Evolutionary conservation across 2,797 vertebrate species (phyloP).

Genomic region (Petrocephalus schoutedeni): DNA sequence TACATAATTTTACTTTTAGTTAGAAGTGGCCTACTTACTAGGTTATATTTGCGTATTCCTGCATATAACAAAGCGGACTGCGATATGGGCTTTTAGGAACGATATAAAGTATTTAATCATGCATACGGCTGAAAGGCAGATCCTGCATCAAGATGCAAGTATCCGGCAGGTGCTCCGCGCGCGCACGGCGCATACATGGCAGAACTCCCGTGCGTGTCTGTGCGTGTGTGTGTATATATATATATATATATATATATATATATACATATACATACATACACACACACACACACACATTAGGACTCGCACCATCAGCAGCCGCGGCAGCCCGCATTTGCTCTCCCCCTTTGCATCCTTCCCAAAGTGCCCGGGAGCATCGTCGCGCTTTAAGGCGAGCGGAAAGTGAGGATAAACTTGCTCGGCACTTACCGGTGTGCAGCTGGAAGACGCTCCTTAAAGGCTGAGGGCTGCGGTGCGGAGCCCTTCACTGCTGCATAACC

Average conservation of each 20-base stretch:
- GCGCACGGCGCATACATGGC: not conserved
- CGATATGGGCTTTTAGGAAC: not conserved
- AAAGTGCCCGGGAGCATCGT: not conserved
- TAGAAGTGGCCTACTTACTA: not conserved
- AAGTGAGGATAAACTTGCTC: not conserved
- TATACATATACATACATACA: no score
- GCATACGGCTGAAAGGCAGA: not conserved
- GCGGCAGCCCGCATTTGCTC: not conserved
- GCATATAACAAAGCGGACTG: not conserved
- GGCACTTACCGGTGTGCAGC: not conserved
- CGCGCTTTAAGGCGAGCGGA: not conserved
- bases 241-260: no score
- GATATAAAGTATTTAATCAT: not conserved
- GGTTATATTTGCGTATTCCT: not conserved
- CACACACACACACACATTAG: not conserved
- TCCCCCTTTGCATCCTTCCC: no score
- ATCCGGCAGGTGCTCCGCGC: not conserved
- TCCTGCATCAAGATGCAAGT: not conserved
- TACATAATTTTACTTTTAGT: not conserved
- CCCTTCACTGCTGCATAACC: slow-evolving; percentile 46
- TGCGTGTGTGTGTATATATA: no score
- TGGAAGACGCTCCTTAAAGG: slow-evolving; percentile 17
- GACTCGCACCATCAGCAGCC: not conserved
- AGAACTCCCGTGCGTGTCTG: not conserved
- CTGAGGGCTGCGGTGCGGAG: slow-evolving; percentile 37